Evolutionary conservation across 2,888 invertebrate species (phyloP).

Genomic region (Globia sparganii): DNA sequence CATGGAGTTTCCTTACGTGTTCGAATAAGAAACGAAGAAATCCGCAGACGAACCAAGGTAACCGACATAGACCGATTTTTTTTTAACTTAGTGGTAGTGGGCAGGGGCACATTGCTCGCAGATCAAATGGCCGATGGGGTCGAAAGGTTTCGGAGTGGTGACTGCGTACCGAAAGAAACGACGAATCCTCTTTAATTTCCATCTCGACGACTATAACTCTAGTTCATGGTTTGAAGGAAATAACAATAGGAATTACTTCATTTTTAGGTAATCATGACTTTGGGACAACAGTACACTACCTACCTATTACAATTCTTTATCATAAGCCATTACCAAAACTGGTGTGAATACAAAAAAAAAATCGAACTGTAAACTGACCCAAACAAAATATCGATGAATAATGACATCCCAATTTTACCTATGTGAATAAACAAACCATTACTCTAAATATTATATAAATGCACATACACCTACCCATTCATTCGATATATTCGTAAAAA

Average conservation of each 20-base stretch:
- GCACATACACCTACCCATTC: conserved; percentile 36
- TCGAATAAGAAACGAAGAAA: background rate
- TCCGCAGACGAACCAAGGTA: background rate
- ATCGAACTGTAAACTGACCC: background rate
- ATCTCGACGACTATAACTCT: background rate
- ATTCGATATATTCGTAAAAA: conserved; percentile 62
- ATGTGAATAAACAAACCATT: conserved; percentile 36
- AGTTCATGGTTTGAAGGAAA: background rate
- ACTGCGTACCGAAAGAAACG: too few relatives aligned
- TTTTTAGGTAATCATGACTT: background rate
- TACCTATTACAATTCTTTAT: background rate
- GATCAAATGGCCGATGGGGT: background rate
- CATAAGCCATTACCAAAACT: too few relatives aligned
- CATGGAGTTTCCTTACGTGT: too few relatives aligned
- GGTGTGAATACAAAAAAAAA: background rate
- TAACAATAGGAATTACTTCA: background rate
- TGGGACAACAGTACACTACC: background rate
- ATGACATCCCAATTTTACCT: background rate
- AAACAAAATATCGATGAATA: conserved; percentile 14
- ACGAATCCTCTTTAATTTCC: background rate
- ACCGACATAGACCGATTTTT: background rate
- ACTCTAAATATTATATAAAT: conserved; percentile 50
- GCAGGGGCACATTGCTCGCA: background rate
- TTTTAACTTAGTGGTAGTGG: too few relatives aligned
- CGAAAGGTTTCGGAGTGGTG: background rate